Evolutionary conservation across 2,797 vertebrate genomes (phyloP).

Genomic region (Pseudochirops cupreus): DNA sequence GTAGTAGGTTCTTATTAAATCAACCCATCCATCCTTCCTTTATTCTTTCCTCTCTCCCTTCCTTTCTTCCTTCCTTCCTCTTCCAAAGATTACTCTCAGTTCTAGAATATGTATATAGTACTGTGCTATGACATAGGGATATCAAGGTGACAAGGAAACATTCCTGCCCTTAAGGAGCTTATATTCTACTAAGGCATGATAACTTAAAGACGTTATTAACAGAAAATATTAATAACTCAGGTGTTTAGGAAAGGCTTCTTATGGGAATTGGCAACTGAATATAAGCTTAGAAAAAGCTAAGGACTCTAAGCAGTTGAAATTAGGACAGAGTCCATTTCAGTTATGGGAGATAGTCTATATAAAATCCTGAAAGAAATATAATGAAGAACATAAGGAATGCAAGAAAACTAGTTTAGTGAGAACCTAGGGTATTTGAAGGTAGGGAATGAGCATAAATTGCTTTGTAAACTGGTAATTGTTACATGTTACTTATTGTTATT

Average conservation of each 20-base stretch:
- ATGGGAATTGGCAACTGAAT: not conserved
- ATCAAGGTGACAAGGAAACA: not conserved
- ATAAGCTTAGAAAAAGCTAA: not conserved
- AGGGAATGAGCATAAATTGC: not conserved
- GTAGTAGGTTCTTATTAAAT: not conserved
- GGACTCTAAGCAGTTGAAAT: not conserved
- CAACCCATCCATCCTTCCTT: too few relatives aligned
- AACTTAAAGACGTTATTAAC: not conserved
- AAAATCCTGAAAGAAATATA: not conserved
- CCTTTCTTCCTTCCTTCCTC: not conserved
- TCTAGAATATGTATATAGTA: not conserved
- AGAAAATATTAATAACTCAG: not conserved
- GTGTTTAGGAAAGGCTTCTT: not conserved
- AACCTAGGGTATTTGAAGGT: not conserved
- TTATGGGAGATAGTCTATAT: not conserved
- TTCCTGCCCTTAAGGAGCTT: not conserved
- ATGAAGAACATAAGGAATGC: not conserved
- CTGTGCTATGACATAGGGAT: not conserved
- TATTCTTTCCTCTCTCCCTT: too few relatives aligned
- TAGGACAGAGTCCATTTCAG: not conserved
- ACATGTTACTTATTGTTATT: not conserved
- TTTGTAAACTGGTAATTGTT: not conserved
- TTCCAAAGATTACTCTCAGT: too few relatives aligned
- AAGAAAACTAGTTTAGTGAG: not conserved
- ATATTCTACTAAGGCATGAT: not conserved